Percentiles rank a stretch among this genome's conserved stretches.
Evolutionary conservation across 2,888 invertebrate species (phyloP).

Genomic region (Rapana venosa): DNA sequence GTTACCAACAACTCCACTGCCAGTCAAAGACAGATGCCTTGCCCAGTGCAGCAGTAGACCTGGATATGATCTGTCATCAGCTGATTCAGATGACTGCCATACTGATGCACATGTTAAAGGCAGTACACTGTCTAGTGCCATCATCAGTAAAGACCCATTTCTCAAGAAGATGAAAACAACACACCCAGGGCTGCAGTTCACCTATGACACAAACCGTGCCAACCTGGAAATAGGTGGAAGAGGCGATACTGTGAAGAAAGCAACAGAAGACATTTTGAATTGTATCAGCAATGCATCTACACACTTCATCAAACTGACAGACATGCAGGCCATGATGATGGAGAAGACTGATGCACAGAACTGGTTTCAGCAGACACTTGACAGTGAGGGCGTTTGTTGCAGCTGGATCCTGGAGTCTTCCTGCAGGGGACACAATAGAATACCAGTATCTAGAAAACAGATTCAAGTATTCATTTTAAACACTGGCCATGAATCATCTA

Average conservation of each 20-base stretch:
- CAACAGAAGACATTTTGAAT: background rate
- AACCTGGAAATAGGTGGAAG: background rate
- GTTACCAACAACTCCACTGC: background rate
- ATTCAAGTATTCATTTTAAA: no score
- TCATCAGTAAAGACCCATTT: background rate
- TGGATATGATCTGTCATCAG: background rate
- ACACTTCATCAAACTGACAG: background rate
- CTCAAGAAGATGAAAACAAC: background rate
- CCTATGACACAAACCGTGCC: background rate
- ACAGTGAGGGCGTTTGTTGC: background rate
- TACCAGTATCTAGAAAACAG: no score
- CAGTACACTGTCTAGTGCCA: no score
- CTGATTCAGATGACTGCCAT: background rate
- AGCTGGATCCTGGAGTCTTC: background rate
- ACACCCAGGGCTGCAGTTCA: background rate
- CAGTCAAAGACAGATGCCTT: background rate
- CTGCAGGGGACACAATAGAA: background rate
- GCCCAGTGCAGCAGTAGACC: background rate
- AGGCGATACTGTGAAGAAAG: background rate
- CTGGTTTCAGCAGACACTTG: constrained; percentile 1
- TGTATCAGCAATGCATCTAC: no score
- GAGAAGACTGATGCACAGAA: background rate
- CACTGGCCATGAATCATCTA: no score
- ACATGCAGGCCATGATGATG: background rate
- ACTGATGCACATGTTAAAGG: background rate